phyloP scores from a whole-genome alignment of 2,113 vertebrate genomes.

The Corythaixoides concolor region DNA sequence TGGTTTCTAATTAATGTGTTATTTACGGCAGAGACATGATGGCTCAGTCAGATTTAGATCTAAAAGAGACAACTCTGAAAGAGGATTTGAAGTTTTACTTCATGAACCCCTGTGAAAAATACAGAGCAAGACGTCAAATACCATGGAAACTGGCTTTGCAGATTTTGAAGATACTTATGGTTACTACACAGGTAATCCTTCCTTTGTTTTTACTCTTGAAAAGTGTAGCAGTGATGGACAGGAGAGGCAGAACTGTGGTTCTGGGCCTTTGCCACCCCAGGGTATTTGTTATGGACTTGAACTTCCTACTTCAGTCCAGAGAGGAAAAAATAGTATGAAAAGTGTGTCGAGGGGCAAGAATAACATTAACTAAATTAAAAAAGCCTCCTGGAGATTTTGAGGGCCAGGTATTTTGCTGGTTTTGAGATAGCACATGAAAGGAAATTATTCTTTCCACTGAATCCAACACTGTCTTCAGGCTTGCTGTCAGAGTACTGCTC shows the following conservation, averaged over 20 bases:
- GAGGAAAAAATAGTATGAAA: not conserved
- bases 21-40: constrained; percentile 71
- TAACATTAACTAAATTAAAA: not conserved
- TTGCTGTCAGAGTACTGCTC: not conserved
- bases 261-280: not conserved
- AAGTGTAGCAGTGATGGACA: not conserved
- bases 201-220: not conserved
- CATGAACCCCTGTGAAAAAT: constrained; percentile 98
- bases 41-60: constrained; percentile 71
- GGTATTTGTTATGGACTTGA: not conserved
- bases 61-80: constrained; percentile 79
- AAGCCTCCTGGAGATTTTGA: not conserved
- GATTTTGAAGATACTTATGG: constrained; percentile 95
- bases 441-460: not conserved
- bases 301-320: not conserved
- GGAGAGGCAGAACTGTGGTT: not conserved
- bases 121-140: constrained; percentile 84
- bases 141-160: constrained; percentile 96
- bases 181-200: constrained; percentile 89
- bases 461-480: not conserved
- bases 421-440: not conserved
- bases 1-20: constrained; percentile 8
- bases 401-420: not conserved
- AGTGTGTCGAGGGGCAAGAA: not conserved
- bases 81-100: constrained; percentile 95